phyloP scores from a whole-genome alignment of 2,797 vertebrate genomes.

The Mormyrus proboscirostris region DNA sequence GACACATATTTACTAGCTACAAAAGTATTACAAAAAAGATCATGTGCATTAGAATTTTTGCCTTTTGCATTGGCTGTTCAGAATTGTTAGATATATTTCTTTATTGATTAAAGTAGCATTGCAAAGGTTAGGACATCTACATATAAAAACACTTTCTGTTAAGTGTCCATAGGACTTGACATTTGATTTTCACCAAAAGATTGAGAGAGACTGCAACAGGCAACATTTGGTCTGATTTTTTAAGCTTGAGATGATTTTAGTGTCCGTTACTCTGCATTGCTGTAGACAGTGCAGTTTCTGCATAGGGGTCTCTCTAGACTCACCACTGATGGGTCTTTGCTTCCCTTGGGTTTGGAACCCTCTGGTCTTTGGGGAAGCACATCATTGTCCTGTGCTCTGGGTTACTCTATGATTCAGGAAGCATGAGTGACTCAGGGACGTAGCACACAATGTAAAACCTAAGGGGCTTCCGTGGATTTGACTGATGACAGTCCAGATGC shows the following conservation, averaged over 20 bases:
- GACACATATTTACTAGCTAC: conserved; percentile 17
- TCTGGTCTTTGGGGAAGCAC: neutral
- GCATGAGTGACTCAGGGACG: neutral
- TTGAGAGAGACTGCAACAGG: neutral
- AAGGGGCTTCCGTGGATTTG: neutral
- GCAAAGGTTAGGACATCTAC: neutral
- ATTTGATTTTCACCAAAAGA: neutral
- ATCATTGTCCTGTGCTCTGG: neutral
- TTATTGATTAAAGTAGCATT: conserved; percentile 7
- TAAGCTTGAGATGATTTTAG: neutral
- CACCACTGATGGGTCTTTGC: neutral
- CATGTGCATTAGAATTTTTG: neutral
- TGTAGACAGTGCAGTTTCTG: neutral
- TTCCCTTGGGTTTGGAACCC: neutral
- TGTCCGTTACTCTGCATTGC: neutral
- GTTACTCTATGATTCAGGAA: neutral
- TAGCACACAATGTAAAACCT: neutral
- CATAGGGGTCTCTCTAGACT: neutral
- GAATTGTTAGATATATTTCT: neutral
- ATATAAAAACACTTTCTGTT: conserved; percentile 8
- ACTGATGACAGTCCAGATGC: neutral
- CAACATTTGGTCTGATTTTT: neutral
- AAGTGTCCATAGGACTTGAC: neutral
- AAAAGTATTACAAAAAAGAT: conserved; percentile 21
- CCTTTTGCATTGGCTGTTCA: neutral